Base-by-base conservation (phyloP, 2,888 invertebrate species). In the Leptinotarsa haldemani region DNA sequence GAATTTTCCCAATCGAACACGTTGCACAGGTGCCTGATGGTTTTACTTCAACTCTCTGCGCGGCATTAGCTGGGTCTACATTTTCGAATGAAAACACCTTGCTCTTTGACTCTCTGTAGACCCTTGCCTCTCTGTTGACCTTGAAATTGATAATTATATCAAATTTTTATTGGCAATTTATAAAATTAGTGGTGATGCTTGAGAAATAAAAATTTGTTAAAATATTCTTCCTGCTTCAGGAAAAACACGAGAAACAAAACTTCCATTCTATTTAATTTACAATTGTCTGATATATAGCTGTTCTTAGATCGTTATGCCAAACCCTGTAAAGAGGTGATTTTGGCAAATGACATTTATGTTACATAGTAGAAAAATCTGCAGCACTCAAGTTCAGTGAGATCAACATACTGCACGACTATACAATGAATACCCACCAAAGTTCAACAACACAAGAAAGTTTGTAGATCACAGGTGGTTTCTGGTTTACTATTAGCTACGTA, bases 331-430 rank as follows among this genome's bases (percentile, higher is more conserved):
- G 85, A 86, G 84, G 85, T 86, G 86, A 84, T 86, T 88, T 88
- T 88, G 88, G 88, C 88, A 87, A 87, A 88, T 88, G 87, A 88
- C 88, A 88, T 88, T 88, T 88, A 86, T 87, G 86, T 87, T 87
- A 88, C 87, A 87, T 87, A 87, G 87, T 88, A 87, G 82, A 83
- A 85, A 75, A 73, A 73, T 53, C 81, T 79, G 82, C 84, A 84
- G 84, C 82, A 84, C 80, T 81, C 79, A 77, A 81, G 83, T 84
- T 73, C 74, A 58, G 65, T 85, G 86, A 86, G 86, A 86, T 86
- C 86, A 84, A 63, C 84, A 83, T 85, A 83, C 85, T 81, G 82
- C 82, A 73, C 71, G 61, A 77, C 75, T 73, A 75, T 74, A 72
- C 67, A 74, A 40, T 63, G 73, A 77, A 77, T 74, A 75, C 74